Evolutionary conservation across 30 jellyfish, hydroid and myxozoan species (phyloP).

Genomic region (Haliclystus octoradiatus): DNA sequence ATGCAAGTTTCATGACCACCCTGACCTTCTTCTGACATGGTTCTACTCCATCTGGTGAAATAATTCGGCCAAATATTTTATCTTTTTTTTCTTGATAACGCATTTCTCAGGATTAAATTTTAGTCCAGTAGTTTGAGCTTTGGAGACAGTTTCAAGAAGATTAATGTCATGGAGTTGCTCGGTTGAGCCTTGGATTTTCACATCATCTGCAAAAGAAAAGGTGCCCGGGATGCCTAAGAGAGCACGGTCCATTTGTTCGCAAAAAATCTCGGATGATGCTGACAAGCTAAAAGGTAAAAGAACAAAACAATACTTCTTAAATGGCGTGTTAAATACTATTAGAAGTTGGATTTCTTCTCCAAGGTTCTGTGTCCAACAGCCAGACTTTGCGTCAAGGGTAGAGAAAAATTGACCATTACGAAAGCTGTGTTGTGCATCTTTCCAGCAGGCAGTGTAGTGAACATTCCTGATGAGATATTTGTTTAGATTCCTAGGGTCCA

Average conservation of each 20-base stretch:
- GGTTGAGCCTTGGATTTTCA: conserved; percentile 30
- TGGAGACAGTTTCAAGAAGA: conserved; percentile 25
- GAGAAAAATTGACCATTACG: conserved; percentile 15
- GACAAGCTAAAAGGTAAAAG: conserved; percentile 9
- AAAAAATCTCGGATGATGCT: conserved; percentile 19
- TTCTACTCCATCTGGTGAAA: conserved; percentile 14
- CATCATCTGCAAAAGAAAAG: conserved; percentile 28
- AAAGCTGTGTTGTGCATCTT: conserved; percentile 33
- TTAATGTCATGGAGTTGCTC: conserved; percentile 21
- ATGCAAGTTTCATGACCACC: conserved; percentile 2
- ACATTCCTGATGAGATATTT: conserved; percentile 9
- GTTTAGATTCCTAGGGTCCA: conserved; percentile 22
- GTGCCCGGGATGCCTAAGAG: conserved; percentile 14
- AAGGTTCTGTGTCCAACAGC: conserved; percentile 24
- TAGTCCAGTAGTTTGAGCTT: conserved; percentile 20
- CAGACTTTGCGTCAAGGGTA: conserved; percentile 26
- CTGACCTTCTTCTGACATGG: conserved; percentile 23
- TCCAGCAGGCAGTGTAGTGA: conserved; percentile 33
- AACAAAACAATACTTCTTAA: conserved; percentile 10
- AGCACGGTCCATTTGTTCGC: conserved; percentile 5
- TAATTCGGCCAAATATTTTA: conserved; percentile 23
- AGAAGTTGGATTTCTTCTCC: conserved; percentile 22
- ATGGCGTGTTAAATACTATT: conserved; percentile 25
- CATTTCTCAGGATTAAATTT: conserved; percentile 27
- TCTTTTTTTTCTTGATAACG: conserved; percentile 17